Percentiles rank a stretch among this genome's conserved stretches.
Evolutionary conservation across 2,888 invertebrate genomes (phyloP).

Genomic region (Rhodophaea formosa): DNA sequence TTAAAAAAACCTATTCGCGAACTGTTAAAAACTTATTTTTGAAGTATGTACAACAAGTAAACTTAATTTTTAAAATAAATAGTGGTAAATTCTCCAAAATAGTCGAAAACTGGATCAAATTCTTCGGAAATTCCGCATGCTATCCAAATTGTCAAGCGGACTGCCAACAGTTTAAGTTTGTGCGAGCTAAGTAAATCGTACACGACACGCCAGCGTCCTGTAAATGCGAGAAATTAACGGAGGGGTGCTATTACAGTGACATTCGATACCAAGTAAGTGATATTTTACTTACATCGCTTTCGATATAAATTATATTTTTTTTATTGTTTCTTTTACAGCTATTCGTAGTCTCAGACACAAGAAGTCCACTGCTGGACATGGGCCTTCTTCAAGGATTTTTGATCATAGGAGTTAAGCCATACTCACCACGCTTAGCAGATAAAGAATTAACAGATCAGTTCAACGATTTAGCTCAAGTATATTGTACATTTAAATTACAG

Average conservation of each 20-base stretch:
- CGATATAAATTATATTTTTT: background rate
- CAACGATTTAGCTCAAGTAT: no score
- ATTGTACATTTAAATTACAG: no score
- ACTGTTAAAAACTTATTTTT: no score
- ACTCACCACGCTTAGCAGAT: no score
- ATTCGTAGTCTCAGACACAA: background rate
- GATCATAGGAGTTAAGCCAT: no score
- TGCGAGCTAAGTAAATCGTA: slow-evolving; percentile 36
- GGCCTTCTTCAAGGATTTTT: no score
- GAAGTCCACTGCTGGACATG: background rate
- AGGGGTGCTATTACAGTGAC: slow-evolving; percentile 23
- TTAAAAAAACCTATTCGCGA: no score
- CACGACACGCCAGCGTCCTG: slow-evolving; percentile 38
- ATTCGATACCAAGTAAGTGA: slow-evolving; percentile 3
- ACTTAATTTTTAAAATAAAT: no score
- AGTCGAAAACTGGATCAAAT: background rate
- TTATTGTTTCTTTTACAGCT: background rate
- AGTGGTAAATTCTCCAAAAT: no score
- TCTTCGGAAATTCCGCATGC: background rate
- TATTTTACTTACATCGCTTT: background rate
- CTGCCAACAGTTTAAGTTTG: slow-evolving; percentile 27
- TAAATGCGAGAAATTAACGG: slow-evolving; percentile 41
- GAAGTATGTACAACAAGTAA: no score
- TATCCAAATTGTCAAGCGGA: background rate
- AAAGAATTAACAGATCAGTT: no score